These are phyloP conservation scores for Deilephila elpenor DNA, from an alignment of 2,888 invertebrate genomes.

Conservation along the genomic window DNA sequence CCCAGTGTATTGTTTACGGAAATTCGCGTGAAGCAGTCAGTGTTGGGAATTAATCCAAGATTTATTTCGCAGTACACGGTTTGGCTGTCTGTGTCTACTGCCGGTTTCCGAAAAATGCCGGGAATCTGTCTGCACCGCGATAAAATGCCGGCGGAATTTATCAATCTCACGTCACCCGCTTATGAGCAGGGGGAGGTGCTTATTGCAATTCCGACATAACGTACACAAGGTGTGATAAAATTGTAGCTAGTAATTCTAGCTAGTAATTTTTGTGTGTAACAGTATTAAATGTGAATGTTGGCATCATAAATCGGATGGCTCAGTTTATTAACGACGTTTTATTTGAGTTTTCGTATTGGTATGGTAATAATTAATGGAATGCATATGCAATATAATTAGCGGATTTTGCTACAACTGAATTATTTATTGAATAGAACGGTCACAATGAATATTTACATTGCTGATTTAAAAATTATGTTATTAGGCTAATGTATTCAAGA, in stretches of 20 bases:
- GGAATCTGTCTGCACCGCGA: conserved; percentile 6
- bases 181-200: neutral
- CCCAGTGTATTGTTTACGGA: conserved; percentile 4
- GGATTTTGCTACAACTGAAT: no score
- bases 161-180: neutral
- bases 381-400: no score
- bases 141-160: neutral
- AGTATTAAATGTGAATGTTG: neutral
- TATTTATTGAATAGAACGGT: no score
- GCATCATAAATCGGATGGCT: no score
- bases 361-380: no score
- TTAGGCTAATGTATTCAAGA: no score
- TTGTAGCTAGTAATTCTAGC: neutral
- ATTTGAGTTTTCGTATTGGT: no score
- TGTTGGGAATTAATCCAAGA: conserved; percentile 16
- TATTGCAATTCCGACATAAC: neutral
- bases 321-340: no score
- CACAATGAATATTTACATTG: no score
- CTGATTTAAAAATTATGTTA: no score
- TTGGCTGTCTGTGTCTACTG: neutral
- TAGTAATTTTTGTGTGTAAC: neutral
- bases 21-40: neutral
- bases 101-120: neutral
- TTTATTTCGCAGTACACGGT: neutral
- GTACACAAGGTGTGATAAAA: neutral